Evolutionary conservation across 2,797 vertebrate species (phyloP).

Genomic region (Protonibea diacanthus): DNA sequence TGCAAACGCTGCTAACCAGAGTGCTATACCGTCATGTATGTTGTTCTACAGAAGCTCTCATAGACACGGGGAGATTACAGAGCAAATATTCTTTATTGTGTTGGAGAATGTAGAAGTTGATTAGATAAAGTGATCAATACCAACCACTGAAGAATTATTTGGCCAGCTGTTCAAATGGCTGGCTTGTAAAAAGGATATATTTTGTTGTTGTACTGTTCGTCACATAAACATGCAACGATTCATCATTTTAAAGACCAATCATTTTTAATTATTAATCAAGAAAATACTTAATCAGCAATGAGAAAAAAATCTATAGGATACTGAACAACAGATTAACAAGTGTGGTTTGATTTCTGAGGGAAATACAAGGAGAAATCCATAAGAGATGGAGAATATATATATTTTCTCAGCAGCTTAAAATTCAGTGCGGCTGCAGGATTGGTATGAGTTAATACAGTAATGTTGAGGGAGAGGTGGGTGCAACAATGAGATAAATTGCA

Average conservation of each 20-base stretch:
- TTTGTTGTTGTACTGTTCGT: not conserved
- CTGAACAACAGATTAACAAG: not conserved
- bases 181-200: not conserved
- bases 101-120: no score
- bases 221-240: not conserved
- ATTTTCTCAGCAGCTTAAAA: not conserved
- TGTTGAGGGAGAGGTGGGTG: not conserved
- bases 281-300: not conserved
- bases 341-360: not conserved
- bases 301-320: not conserved
- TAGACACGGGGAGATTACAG: no score
- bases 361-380: slow-evolving; percentile 4
- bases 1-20: no score
- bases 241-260: no score
- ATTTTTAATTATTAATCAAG: no score
- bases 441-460: not conserved
- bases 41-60: no score
- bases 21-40: no score
- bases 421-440: not conserved
- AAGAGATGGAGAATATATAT: not conserved
- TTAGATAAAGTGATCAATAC: no score
- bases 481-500: slow-evolving; percentile 5
- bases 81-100: no score
- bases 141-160: no score
- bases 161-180: no score